Base-by-base conservation (phyloP, 2,888 invertebrate genomes). In the Hyposoter dolosus region DNA sequence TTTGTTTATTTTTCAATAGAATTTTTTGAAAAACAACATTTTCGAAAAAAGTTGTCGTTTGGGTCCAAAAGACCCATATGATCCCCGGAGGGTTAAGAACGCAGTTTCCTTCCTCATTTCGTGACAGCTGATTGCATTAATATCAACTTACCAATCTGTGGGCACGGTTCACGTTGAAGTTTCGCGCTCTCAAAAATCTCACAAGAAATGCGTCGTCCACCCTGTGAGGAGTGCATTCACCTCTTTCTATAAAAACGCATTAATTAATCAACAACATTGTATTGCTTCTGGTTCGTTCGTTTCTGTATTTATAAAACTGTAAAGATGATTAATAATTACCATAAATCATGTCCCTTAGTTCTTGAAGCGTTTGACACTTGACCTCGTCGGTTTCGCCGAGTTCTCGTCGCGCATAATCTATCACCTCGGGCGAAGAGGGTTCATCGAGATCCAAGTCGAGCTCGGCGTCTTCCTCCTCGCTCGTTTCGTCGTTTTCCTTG, bases 161-260 rank as follows among this genome's bases (percentile, higher is more conserved):
- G 3, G 97, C 96, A 83, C 96, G 95, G 89, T 96, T 96, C 0
- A 97, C 95, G 88, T 96, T 95, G 94, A 97, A 98, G 92, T 95
- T 95, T 89, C 97, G 95, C 3, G 97, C 97, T 87, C 98, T 95
- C 84, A 98, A 94, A 92, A 97, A 98, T 92, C 96, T 95, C 74
- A 97, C 94, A 81, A 98, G 94, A 92, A 96, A 97, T 32, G 95
- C 96, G 91, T 98, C 97, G 93, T 98, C 98, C 94, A 96, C 96
- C 82, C 97, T 95, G 89, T 97, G 96, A 4, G 97, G 97, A 74
- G 95, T 95, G 92, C 96, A 97, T 91, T 97, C 97, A 50, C 97
- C 97, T 85, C 96, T 96, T 92, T 97, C 98, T 97, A 94, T 50
- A 71, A 17, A 68, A 23, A 69, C 43, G 32, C 17, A 50, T 19